Percentiles rank a stretch among this genome's conserved stretches.
Evolutionary conservation across 2,888 invertebrate species (phyloP).

Genomic region (Yponomeuta cagnagella): DNA sequence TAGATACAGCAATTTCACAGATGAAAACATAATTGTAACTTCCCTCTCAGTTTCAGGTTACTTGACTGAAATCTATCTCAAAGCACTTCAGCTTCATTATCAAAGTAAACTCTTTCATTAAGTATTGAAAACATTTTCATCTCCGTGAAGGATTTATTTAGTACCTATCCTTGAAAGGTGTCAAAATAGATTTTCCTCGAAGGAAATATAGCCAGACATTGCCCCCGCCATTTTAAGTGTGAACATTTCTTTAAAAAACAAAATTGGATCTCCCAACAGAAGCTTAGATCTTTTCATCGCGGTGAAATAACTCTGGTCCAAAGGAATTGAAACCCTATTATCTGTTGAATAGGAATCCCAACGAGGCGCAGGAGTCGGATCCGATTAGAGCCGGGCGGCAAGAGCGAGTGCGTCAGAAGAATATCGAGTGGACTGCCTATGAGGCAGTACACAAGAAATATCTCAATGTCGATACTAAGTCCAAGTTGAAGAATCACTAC

Average conservation of each 20-base stretch:
- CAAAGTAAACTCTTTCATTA: too few species aligned
- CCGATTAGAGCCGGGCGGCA: constrained; percentile 81
- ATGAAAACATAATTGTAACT: too few species aligned
- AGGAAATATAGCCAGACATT: background rate
- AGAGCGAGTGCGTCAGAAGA: constrained; percentile 87
- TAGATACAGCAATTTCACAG: too few species aligned
- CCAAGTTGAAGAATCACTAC: constrained; percentile 94
- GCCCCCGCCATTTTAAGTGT: background rate
- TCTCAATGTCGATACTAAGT: constrained; percentile 91
- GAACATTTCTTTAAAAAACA: background rate
- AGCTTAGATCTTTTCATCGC: background rate
- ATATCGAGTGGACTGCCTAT: constrained; percentile 95
- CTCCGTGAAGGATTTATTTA: background rate
- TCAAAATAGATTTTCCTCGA: background rate
- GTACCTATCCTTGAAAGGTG: background rate
- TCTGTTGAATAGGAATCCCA: constrained; percentile 84
- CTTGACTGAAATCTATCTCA: too few species aligned
- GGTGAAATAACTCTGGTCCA: background rate
- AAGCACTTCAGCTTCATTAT: too few species aligned
- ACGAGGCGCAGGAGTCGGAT: constrained; percentile 85
- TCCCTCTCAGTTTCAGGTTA: too few species aligned
- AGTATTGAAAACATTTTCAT: background rate
- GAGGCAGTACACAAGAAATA: constrained; percentile 95
- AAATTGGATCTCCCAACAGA: background rate
- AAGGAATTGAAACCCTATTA: background rate